A percentile compares a stretch with the other conserved stretches of the same genome.
phyloP scores from a whole-genome alignment of 2,113 vertebrate genomes.

The Thamnaconus septentrionalis region DNA sequence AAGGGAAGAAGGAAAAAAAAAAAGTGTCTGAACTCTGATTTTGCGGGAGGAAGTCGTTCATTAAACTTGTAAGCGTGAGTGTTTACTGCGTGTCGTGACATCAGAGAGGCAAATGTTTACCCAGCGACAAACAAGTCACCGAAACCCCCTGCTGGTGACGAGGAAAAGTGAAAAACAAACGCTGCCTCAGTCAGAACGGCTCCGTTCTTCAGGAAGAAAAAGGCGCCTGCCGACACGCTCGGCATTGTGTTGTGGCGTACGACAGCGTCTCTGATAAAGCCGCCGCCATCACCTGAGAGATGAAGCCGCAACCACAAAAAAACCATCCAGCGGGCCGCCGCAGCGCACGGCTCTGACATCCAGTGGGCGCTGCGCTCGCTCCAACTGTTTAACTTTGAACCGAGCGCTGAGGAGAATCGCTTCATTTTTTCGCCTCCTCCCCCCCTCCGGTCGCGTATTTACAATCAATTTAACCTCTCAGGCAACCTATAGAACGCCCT shows the following conservation, averaged over 20 bases:
- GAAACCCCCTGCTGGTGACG: not conserved
- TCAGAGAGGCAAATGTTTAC: not conserved
- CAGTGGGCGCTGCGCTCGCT: too few relatives aligned
- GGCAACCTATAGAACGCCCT: not conserved
- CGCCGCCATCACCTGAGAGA: too few relatives aligned
- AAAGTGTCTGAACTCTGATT: not conserved
- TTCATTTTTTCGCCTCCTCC: too few relatives aligned
- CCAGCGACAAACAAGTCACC: not conserved
- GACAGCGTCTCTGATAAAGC: too few relatives aligned
- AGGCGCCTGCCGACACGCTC: too few relatives aligned
- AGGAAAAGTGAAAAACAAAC: not conserved
- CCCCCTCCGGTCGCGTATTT: too few relatives aligned
- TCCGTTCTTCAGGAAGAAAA: not conserved
- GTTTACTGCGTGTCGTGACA: too few relatives aligned
- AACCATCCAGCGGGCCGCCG: not conserved
- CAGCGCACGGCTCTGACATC: too few relatives aligned
- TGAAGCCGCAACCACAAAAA: not conserved
- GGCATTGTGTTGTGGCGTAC: too few relatives aligned
- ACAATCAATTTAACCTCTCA: not conserved
- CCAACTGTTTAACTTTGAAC: too few relatives aligned
- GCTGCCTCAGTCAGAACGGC: not conserved
- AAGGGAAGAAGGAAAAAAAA: too few relatives aligned
- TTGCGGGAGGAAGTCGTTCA: constrained; percentile 4
- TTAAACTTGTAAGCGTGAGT: not conserved
- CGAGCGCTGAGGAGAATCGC: too few relatives aligned